Evolutionary conservation across 2,797 vertebrate species (phyloP).

Genomic region (Spinus olivaceus): DNA sequence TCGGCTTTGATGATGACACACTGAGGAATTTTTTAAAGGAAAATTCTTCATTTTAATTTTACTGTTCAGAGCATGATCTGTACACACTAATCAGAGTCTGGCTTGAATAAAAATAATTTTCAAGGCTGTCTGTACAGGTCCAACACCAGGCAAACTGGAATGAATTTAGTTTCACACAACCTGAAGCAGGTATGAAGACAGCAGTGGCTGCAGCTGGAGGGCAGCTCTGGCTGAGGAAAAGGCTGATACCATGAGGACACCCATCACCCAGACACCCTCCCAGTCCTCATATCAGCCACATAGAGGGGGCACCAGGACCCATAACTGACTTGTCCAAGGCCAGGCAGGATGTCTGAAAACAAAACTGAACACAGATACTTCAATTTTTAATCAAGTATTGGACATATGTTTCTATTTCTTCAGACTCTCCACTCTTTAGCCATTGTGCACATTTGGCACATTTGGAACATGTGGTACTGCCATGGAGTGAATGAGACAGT

Average conservation of each 20-base stretch:
- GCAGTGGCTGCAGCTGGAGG: neutral
- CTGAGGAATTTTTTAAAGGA: neutral
- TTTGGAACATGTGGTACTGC: neutral
- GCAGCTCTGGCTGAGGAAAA: neutral
- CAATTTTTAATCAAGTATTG: neutral
- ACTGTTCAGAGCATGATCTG: neutral
- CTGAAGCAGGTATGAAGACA: neutral
- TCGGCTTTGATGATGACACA: neutral
- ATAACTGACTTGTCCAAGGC: neutral
- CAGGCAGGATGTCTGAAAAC: neutral
- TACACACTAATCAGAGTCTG: neutral
- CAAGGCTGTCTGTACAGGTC: neutral
- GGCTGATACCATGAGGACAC: neutral
- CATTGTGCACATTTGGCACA: neutral
- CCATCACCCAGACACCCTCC: accelerated
- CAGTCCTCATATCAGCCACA: neutral
- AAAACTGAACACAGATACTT: neutral
- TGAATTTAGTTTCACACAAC: neutral
- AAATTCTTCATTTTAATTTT: neutral
- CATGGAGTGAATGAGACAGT: neutral
- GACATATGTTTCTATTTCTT: neutral
- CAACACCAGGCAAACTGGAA: neutral
- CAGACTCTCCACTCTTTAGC: neutral
- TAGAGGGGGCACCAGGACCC: neutral
- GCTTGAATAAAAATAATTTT: neutral